Evolutionary conservation across 2,888 invertebrate species (phyloP).

Genomic region (Stramonita haemastoma): DNA sequence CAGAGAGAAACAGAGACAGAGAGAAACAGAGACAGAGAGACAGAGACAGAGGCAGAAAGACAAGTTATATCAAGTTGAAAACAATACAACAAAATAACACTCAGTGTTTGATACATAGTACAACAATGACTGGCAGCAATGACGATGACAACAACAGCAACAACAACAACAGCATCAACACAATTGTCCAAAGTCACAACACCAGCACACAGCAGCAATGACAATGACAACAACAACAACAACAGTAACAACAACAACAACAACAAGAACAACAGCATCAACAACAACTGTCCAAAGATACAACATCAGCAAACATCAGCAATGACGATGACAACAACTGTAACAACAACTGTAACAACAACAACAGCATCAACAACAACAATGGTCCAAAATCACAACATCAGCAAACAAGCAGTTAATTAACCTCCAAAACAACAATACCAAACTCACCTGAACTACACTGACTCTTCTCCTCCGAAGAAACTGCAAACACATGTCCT

Average conservation of each 20-base stretch:
- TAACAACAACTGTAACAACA: neutral
- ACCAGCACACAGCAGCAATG: neutral
- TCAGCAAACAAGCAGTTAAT: neutral
- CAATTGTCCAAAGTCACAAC: neutral
- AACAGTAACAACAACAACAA: neutral
- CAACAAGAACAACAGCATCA: neutral
- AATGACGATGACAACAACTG: neutral
- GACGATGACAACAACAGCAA: neutral
- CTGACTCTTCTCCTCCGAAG: too few relatives aligned
- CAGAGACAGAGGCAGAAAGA: neutral
- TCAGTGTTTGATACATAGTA: neutral
- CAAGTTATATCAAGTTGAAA: too few relatives aligned
- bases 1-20: constrained; percentile 24
- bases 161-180: neutral
- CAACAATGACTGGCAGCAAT: neutral
- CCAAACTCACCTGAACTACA: too few relatives aligned
- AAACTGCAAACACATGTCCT: neutral
- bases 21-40: neutral
- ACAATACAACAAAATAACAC: too few relatives aligned
- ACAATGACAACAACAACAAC: too few relatives aligned
- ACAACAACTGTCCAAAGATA: too few relatives aligned
- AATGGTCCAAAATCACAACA: too few relatives aligned
- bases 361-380: neutral
- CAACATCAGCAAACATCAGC: neutral
- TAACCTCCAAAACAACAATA: neutral